A percentile compares a stretch with the other conserved stretches of the same genome.
phyloP scores from a whole-genome alignment of 2,888 invertebrate genomes.

The Sthenelais limicola region DNA sequence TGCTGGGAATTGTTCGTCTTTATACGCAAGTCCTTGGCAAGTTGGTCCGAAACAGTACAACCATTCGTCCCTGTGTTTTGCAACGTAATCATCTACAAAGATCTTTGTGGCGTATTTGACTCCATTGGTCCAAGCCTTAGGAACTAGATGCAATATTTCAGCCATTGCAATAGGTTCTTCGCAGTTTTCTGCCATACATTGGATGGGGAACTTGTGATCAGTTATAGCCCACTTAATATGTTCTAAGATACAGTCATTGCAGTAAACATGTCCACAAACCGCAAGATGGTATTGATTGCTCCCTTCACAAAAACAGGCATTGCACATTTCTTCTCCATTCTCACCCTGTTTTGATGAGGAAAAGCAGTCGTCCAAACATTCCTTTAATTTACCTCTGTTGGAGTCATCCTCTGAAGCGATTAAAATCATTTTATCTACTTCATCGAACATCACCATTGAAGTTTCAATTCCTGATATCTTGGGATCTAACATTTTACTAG shows the following conservation, averaged over 20 bases:
- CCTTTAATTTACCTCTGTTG: too few relatives aligned
- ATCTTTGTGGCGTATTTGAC: not conserved
- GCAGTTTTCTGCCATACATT: slow-evolving; percentile 1
- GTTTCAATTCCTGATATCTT: too few relatives aligned
- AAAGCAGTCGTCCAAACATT: too few relatives aligned
- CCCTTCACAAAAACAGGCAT: slow-evolving; percentile 22
- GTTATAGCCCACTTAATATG: not conserved
- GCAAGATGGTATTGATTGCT: not conserved
- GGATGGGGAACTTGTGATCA: not conserved
- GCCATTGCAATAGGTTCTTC: not conserved
- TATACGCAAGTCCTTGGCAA: slow-evolving; percentile 9
- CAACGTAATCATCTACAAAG: not conserved
- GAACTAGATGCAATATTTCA: not conserved
- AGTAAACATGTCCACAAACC: slow-evolving; percentile 13
- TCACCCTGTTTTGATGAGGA: too few relatives aligned
- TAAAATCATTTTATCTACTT: too few relatives aligned
- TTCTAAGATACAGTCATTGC: not conserved
- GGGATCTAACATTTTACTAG: too few relatives aligned
- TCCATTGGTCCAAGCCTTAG: not conserved
- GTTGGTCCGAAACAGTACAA: not conserved
- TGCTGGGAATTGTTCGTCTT: not conserved
- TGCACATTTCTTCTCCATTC: too few relatives aligned
- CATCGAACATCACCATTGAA: too few relatives aligned
- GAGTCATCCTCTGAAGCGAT: too few relatives aligned
- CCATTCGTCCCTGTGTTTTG: not conserved